Evolutionary conservation across 2,797 vertebrate genomes (phyloP).

Genomic region (Pseudocheirus occidentalis): DNA sequence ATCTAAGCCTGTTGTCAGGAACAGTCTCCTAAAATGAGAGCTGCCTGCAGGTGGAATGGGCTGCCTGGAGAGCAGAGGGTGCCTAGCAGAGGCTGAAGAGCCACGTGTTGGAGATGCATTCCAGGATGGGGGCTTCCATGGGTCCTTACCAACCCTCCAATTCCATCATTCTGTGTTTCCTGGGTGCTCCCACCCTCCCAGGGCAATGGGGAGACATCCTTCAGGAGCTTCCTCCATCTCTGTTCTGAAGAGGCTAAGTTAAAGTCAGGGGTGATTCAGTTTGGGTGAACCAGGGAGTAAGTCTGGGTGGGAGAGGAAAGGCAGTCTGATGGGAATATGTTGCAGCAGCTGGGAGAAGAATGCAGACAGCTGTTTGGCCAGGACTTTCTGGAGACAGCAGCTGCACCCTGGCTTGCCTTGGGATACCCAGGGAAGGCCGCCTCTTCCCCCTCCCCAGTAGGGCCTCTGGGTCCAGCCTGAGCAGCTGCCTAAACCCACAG

Average conservation of each 20-base stretch:
- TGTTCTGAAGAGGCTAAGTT: neutral
- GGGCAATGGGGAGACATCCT: neutral
- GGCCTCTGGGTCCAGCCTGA: neutral
- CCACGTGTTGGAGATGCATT: neutral
- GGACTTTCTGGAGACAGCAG: neutral
- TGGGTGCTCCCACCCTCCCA: neutral
- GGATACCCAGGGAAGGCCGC: neutral
- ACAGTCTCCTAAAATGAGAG: too few relatives aligned
- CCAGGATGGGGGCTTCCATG: neutral
- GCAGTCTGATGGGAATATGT: neutral
- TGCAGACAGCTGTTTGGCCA: neutral
- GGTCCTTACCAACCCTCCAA: neutral
- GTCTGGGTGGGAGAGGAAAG: neutral
- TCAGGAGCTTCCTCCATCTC: neutral
- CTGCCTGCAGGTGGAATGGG: too few relatives aligned
- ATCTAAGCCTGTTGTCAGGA: too few relatives aligned
- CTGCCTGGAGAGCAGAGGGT: too few relatives aligned
- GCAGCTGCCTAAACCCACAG: neutral
- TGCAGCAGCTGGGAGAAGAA: neutral
- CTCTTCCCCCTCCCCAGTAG: neutral
- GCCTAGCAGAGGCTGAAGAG: neutral
- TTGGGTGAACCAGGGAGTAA: neutral
- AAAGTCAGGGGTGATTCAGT: neutral
- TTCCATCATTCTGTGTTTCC: neutral
- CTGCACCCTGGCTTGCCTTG: neutral